Conservation (phyloP, 1,140 invertebrate genomes). For the Drosophila gunungcola region DNA sequence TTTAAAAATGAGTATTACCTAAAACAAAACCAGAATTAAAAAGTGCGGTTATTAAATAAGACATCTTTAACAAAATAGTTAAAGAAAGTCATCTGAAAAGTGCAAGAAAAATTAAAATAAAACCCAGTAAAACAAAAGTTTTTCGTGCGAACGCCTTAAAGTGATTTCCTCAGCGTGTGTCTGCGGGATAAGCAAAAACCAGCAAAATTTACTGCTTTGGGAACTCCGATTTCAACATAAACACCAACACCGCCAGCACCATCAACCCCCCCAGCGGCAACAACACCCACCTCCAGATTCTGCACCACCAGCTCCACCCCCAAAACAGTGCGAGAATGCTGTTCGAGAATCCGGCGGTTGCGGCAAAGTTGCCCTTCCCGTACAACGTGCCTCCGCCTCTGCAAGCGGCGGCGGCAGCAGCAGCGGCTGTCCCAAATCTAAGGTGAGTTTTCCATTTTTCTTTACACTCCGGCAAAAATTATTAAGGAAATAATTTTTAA, state of each 20-base stretch:
- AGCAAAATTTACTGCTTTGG: constrained; percentile 73
- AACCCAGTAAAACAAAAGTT: constrained; percentile 24
- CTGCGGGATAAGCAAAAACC: constrained; percentile 56
- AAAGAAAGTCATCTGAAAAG: constrained; percentile 19
- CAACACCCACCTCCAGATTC: constrained; percentile 27
- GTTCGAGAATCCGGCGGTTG: constrained; percentile 84
- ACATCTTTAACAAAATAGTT: constrained; percentile 15
- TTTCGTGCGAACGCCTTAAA: constrained; percentile 18
- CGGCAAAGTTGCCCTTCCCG: constrained; percentile 83
- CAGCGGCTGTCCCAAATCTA: constrained; percentile 84
- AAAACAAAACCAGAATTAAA: constrained; percentile 23
- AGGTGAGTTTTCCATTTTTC: constrained; percentile 65
- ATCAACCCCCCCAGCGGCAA: constrained; percentile 39
- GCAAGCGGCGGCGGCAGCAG: constrained; percentile 83
- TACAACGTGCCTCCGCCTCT: constrained; percentile 84
- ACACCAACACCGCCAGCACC: constrained; percentile 35
- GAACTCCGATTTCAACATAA: constrained; percentile 53
- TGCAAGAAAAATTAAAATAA: constrained; percentile 23
- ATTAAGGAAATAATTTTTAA: neutral
- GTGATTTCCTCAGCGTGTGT: constrained; percentile 40
- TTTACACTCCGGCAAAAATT: neutral
- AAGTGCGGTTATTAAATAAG: constrained; percentile 31
- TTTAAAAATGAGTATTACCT: constrained; percentile 55
- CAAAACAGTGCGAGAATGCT: constrained; percentile 73
- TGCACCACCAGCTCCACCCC: constrained; percentile 43